phyloP scores from a whole-genome alignment of 2,888 invertebrate genomes.

The Criorhina ranunculi region DNA sequence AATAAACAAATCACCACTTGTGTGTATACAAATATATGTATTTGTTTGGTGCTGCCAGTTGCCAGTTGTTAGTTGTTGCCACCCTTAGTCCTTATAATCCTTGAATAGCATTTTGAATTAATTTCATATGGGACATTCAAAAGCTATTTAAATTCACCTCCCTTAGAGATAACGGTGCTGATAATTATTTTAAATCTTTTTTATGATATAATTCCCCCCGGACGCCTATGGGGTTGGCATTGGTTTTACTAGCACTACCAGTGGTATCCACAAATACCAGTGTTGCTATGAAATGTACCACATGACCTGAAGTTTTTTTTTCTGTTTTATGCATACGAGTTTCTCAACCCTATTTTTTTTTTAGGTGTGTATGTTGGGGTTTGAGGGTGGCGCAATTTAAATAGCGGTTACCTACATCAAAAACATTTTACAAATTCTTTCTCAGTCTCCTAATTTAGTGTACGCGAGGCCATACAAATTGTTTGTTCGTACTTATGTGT shows the following conservation, averaged over 20 bases:
- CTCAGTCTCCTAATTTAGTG: conserved; percentile 11
- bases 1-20: conserved; percentile 22
- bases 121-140: conserved; percentile 60
- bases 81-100: conserved; percentile 29
- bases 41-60: conserved; percentile 15
- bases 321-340: neutral
- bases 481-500: neutral
- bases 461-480: neutral
- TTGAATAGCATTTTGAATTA: conserved; percentile 54
- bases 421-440: conserved; percentile 54
- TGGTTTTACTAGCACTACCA: too few species aligned
- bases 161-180: conserved; percentile 54
- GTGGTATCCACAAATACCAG: conserved; percentile 32
- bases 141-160: conserved; percentile 68
- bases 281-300: conserved; percentile 39
- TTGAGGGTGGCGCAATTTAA: conserved; percentile 39
- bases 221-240: conserved; percentile 2
- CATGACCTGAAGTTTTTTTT: conserved; percentile 23
- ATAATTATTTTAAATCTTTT: conserved; percentile 69
- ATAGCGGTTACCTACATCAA: conserved; percentile 59
- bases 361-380: neutral
- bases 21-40: too few species aligned
- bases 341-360: neutral
- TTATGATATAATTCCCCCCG: conserved; percentile 28
- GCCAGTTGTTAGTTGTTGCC: neutral